Evolutionary conservation across 2,797 vertebrate species (phyloP), one percentile per base, ranked within the genome.

Genomic region (Crenichthys baileyi): DNA sequence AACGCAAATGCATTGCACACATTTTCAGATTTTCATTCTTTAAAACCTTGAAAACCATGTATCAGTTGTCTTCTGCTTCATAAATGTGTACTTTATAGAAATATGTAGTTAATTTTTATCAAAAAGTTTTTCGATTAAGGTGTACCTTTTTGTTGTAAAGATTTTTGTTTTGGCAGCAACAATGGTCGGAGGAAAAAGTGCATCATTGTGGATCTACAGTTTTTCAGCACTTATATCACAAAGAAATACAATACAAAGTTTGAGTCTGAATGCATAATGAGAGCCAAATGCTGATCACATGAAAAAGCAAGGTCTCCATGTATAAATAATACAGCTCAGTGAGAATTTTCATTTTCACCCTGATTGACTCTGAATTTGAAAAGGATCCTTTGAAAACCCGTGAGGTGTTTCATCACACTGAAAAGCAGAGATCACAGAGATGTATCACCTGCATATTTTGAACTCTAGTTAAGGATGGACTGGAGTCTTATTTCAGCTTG

Each of bases 301-400:
- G 78, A 72, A 73, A 79, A 90, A 85, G 76, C 79, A 26, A 74
- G 71, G 31, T 82, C 60, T 73, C 74, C 80, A 87, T 91, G 90
- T 92, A 90, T 92, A 90, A 93, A 92, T 93, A 91, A 91, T 84
- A 85, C 90, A 92, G 85, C 81, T 87, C 88, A 87, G 89, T 87
- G 88, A 90, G 91, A 92, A 92, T 92, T 74, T 91, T 88, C 90
- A 93, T 93, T 93, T 93, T 93, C 92, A 86, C 87, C 91, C 85
- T 91, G 92, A 93, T 92, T 91, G 89, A 84, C 82, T 93, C 83
- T 84, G 90, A 93, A 93, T 93, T 94, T 89, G 86, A 93, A 93
- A 92, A 79, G 80, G 83, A 77, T 85, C 55, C 39, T 78, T 56
- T 88, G 88, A 87, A 85, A 87, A 78, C 80, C 75, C 79, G 73